Base-by-base conservation (phyloP, 92 coral and sea anemone genomes). In the Epizoanthus stellaris region DNA sequence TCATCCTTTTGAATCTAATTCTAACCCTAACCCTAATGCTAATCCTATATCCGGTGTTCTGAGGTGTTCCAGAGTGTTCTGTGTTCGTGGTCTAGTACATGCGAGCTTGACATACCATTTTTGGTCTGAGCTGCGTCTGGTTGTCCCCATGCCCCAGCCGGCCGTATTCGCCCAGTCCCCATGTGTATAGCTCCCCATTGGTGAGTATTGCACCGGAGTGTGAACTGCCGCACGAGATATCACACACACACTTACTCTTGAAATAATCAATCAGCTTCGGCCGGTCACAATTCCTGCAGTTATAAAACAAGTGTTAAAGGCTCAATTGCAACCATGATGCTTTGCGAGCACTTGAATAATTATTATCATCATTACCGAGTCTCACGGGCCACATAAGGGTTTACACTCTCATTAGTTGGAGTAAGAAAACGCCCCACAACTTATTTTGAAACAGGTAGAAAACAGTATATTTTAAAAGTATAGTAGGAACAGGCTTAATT, bases 91-190 rank as follows among this genome's bases (percentile, higher is more conserved):
- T 52, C 56, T 52, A 52, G 10, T 57, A 15, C 47, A 65, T 39
- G n/a, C 13, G 68, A 25, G 16, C 43, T 39, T 16, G 45, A 70
- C 75, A 67, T 80, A 93, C 98, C 92, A 88, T 90, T 80, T 94
- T 96, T 53, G 99, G 99, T 70, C 88, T 94, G 4, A 89, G 90
- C 17, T 89, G 94, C 19, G 97, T 89, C 70, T 95, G 94, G 85
- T 89, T 90, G 85, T 96, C 98, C 13, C 99, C 99, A 91, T 96
- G 99, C 80, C 99, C 99, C 42, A 96, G 85, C 0, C 99, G 94
- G 57, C 99, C 99, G 64, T 96, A 96, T 80, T 94, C 99, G 82
- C 99, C 99, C 70, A 96, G 89, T 39, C 99, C 99, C 99, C 99
- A 96, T 1, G 99, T 92, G 76, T 89, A 96, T 40, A 96, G 85